Evolutionary conservation across 2,888 invertebrate species (phyloP), one percentile per base, ranked within the genome.

Genomic region (Watsonalla binaria): DNA sequence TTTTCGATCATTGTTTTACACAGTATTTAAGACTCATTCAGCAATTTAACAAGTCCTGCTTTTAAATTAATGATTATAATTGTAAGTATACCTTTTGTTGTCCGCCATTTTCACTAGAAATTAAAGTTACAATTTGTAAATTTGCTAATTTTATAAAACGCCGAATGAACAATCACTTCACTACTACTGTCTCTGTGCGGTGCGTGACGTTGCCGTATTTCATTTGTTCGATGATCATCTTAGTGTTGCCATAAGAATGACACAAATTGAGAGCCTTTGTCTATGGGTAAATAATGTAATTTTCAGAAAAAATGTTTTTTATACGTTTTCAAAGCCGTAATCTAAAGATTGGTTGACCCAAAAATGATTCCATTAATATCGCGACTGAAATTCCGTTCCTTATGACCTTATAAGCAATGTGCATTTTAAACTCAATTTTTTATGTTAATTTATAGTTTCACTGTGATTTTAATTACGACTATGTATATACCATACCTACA

Each of bases 201-300:
- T 81, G 82, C 86, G 84, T 91, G 91, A 91, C 91, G 91, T 91
- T 91, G 91, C 90, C 86, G 88, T 89, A 90, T 91, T 91, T 91
- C 90, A 91, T 91, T 91, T 90, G 91, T 91, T 88, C 87, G 63
- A 73, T 72, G 73, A 76, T 78, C 72, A 72, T 56, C 56, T 11
- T 11, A 50, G 71, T 82, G 78, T 80, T 86, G 78, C 86, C 74
- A 80, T 54, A 53, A 53, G 55, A 63, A 54, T 58, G 55, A 7
- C 37, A 8, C 8, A 37, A 37, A 1, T 7, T 37, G 37, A 1
- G 24, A 24, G 24, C 47, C 5, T 2, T 62, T 68, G 67, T 70
- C 62, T 74, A 72, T 78, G 71, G 63, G 33, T 42, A 11, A 7
- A 24, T 2, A 11, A 4, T 42, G 42, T 4, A 42, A 42, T 7